phyloP scores from a whole-genome alignment of 1,140 invertebrate genomes.

The Nephotettix cincticeps region DNA sequence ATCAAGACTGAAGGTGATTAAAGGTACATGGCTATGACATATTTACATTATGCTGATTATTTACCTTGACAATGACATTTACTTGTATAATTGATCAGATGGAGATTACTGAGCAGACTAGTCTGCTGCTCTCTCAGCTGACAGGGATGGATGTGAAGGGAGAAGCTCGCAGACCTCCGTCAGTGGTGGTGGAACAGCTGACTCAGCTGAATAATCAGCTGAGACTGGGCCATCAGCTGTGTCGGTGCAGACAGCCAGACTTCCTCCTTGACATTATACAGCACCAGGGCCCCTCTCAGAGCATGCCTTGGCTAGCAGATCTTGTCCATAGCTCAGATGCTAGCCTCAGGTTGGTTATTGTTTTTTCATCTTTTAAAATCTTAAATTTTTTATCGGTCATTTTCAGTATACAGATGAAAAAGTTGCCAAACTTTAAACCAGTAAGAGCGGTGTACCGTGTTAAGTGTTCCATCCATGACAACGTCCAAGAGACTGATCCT shows the following conservation, averaged over 20 bases:
- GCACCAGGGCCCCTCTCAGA: conserved; percentile 78
- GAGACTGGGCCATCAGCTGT: conserved; percentile 87
- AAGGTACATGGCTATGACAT: too few relatives aligned
- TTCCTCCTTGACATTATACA: conserved; percentile 93
- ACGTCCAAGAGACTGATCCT: too few relatives aligned
- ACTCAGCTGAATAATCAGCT: conserved; percentile 73
- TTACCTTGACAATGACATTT: too few relatives aligned
- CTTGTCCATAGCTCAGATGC: conserved; percentile 90
- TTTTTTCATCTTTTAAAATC: too few relatives aligned
- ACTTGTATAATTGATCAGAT: too few relatives aligned
- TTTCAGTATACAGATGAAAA: too few relatives aligned
- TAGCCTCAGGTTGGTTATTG: conserved; percentile 71
- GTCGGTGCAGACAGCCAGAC: conserved; percentile 85
- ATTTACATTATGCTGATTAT: too few relatives aligned
- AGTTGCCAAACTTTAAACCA: too few relatives aligned
- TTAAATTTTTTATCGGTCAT: too few relatives aligned
- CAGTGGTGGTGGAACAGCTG: conserved; percentile 75
- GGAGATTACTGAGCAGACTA: conserved; percentile 88
- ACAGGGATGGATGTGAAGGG: conserved; percentile 84
- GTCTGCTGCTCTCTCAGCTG: conserved; percentile 78
- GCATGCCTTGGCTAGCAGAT: conserved; percentile 96
- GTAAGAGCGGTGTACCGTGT: too few relatives aligned
- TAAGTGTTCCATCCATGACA: too few relatives aligned
- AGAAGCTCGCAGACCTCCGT: conserved; percentile 74
- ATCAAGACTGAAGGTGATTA: too few relatives aligned